These are phyloP conservation scores for Octonoba sinensis DNA, from an alignment of 2,888 invertebrate species.

Conservation along the genomic window DNA sequence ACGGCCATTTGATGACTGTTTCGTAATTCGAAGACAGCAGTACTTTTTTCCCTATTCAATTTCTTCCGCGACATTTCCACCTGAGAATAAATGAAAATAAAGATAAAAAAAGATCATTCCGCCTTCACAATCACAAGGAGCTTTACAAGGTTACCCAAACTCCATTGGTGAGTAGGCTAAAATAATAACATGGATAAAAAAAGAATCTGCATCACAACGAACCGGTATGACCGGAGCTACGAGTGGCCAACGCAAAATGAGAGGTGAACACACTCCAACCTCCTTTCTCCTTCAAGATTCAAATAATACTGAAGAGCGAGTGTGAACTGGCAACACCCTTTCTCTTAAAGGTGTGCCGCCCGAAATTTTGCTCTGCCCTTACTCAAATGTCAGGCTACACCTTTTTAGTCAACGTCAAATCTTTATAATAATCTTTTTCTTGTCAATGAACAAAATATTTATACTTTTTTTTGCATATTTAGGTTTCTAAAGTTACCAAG, in stretches of 20 bases:
- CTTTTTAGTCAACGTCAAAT: too few relatives aligned
- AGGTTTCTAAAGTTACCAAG: too few relatives aligned
- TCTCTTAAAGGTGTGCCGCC: slow-evolving; percentile 3
- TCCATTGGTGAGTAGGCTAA: slow-evolving; percentile 29
- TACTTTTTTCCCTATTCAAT: too few relatives aligned
- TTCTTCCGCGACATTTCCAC: too few relatives aligned
- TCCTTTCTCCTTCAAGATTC: slow-evolving; percentile 16
- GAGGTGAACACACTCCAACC: slow-evolving; percentile 54
- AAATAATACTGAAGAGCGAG: slow-evolving; percentile 14
- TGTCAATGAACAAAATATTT: too few relatives aligned
- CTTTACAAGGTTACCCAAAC: slow-evolving; percentile 46
- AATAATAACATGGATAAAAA: not conserved
- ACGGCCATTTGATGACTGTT: too few relatives aligned
- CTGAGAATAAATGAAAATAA: too few relatives aligned
- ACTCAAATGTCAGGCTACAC: too few relatives aligned
- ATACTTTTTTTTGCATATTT: too few relatives aligned
- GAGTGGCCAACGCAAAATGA: slow-evolving; percentile 42
- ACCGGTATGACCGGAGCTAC: slow-evolving; percentile 59
- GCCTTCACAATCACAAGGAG: slow-evolving; percentile 7
- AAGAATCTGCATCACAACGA: slow-evolving; percentile 3
- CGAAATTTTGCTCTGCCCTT: slow-evolving; percentile 1
- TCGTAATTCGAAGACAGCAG: too few relatives aligned
- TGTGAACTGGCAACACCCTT: slow-evolving; percentile 37
- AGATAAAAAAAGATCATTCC: slow-evolving; percentile 4
- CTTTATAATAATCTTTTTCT: too few relatives aligned